Percentiles rank a stretch among this genome's conserved stretches.
Evolutionary conservation across 2,113 vertebrate genomes (phyloP).

Genomic region (Scartelaos histophorus): DNA sequence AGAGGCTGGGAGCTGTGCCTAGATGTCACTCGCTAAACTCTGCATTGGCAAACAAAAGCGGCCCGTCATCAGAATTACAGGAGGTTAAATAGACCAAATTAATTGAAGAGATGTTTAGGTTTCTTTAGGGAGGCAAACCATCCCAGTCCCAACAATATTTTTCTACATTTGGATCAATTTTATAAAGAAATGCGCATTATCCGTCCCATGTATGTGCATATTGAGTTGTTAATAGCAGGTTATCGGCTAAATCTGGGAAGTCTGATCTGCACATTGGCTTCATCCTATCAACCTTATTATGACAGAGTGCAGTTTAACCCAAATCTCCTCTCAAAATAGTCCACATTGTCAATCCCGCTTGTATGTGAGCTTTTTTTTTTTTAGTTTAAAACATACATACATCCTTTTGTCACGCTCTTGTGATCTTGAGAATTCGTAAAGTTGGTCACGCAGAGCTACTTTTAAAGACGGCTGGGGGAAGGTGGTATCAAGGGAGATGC

Average conservation of each 20-base stretch:
- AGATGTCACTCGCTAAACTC: conserved; percentile 35
- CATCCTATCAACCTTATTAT: conserved; percentile 18
- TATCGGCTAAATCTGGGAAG: conserved; percentile 21
- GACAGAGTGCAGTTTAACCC: conserved; percentile 31
- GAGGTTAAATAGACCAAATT: not conserved
- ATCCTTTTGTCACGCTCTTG: not conserved
- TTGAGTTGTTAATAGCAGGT: conserved; percentile 2
- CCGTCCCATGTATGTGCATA: not conserved
- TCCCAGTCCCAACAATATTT: too few relatives aligned
- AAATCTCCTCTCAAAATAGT: conserved; percentile 29
- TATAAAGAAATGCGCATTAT: too few relatives aligned
- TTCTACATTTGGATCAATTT: too few relatives aligned
- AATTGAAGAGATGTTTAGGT: not conserved
- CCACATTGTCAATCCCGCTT: not conserved
- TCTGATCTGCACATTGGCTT: conserved; percentile 18
- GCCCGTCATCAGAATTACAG: conserved; percentile 31
- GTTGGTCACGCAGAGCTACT: conserved; percentile 31
- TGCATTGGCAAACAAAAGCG: conserved; percentile 31
- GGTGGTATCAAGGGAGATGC: conserved; percentile 56
- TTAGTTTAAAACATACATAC: not conserved
- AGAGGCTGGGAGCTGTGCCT: conserved; percentile 23
- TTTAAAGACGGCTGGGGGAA: conserved; percentile 52
- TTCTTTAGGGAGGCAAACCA: not conserved
- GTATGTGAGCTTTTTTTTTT: not conserved
- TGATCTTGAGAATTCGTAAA: not conserved